Evolutionary conservation across 92 coral and sea anemone species (phyloP).

Genomic region (Pocillopora grandis): DNA sequence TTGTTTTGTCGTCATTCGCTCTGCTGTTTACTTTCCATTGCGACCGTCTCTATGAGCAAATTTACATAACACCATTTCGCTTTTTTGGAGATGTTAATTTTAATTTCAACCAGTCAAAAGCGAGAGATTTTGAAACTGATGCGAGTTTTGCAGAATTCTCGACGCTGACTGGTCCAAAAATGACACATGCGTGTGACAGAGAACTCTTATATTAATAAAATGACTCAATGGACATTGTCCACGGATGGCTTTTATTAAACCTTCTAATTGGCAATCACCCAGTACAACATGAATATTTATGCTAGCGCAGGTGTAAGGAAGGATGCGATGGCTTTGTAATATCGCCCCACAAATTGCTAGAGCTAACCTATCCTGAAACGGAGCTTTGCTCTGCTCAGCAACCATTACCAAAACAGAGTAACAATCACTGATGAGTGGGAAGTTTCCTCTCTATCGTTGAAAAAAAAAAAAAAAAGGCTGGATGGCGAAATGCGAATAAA

Average conservation of each 20-base stretch:
- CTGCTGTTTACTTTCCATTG: conserved; percentile 47
- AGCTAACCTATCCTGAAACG: conserved; percentile 37
- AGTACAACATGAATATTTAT: conserved; percentile 68
- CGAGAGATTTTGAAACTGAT: conserved; percentile 18
- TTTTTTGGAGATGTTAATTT: conserved; percentile 12
- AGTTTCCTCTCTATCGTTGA: neutral
- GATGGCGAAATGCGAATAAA: conserved; percentile 5
- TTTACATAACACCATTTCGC: conserved; percentile 44
- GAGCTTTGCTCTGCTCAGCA: conserved; percentile 24
- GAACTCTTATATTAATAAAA: conserved; percentile 47
- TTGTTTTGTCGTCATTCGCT: neutral
- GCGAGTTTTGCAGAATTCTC: conserved; percentile 9
- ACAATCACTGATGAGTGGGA: neutral
- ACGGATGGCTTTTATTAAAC: conserved; percentile 47
- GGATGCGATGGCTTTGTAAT: conserved; percentile 40
- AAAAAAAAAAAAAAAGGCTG: neutral
- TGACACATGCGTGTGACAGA: conserved; percentile 27
- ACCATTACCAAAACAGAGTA: conserved; percentile 20
- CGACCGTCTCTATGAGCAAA: conserved; percentile 41
- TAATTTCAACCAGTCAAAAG: conserved; percentile 15
- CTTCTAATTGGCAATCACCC: conserved; percentile 71
- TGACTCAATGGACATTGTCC: conserved; percentile 40
- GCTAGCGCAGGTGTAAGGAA: conserved; percentile 50
- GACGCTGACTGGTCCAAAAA: conserved; percentile 20
- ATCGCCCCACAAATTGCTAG: conserved; percentile 32